Base-by-base conservation (phyloP, 2,797 vertebrate genomes). In the Cygnus olor region DNA sequence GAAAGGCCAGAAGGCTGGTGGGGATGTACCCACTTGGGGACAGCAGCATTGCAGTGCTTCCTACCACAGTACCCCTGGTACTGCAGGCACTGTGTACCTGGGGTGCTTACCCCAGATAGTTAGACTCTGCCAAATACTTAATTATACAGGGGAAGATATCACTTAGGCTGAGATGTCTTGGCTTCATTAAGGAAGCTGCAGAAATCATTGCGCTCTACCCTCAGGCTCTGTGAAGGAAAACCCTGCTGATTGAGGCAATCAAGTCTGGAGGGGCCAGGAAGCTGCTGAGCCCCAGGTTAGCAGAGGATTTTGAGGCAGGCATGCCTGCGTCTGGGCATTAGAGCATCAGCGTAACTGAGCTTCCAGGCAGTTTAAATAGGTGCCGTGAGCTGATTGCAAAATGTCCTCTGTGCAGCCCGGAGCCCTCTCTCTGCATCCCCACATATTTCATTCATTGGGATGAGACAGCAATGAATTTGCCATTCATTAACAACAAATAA, bases 401-500 rank as follows among this genome's bases (percentile, higher is more conserved):
- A 56, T 38, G 27, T 68, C 64, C 81, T 74, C 79, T 60, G 40
- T 36, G 56, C 63, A 94, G 90, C 85, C 85, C 70, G 20, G 34
- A 92, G 91, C 88, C 51, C 44, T 93, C 83, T 45, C 54, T 91
- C 72, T 85, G 69, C 4, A 0, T 80, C 70, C 68, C 72, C 70
- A 80, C 85, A 89, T 89, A 93, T 93, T 95, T 90, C 77, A 88
- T 93, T 96, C 93, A 65, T 32, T 58, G 27, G 78, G 76, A 94
- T 76, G 63, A 94, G 77, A 77, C 3, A 9, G 89, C 90, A 86
- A 90, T 91, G 92, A 95, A 92, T 95, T 95, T 95, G 73, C 89
- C 84, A 79, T 93, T 97, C 95, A 95, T 96, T 96, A 97, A 77
- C 92, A 90, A 85, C 90, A 96, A 96, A 92, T 95, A 96, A 94